Percentiles rank a stretch among this genome's conserved stretches.
Conservation (phyloP, 2,113 vertebrate species). For the Sinocyclocheilus grahami region DNA sequence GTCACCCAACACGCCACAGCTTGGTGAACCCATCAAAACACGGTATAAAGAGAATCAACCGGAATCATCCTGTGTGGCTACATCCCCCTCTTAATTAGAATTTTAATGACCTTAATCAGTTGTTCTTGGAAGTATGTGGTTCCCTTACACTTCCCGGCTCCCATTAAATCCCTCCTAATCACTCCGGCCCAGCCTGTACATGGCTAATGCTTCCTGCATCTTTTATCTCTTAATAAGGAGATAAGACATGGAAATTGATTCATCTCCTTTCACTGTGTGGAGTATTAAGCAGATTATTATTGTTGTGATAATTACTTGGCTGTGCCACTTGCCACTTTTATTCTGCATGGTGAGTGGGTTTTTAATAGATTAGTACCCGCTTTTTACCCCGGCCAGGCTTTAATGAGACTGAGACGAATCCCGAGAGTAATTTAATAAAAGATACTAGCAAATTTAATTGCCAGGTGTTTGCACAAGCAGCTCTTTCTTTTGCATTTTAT, state of each 20-base stretch:
- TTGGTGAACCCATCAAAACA: conserved; percentile 64
- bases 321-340: conserved; percentile 44
- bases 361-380: conserved; percentile 63
- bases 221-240: conserved; percentile 61
- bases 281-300: conserved; percentile 69
- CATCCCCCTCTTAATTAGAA: conserved; percentile 76
- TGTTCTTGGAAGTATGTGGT: conserved; percentile 56
- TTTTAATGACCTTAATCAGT: conserved; percentile 77
- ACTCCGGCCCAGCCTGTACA: conserved; percentile 13
- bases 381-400: conserved; percentile 62
- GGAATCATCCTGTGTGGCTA: conserved; percentile 68
- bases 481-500: conserved; percentile 57
- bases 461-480: conserved; percentile 47
- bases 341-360: conserved; percentile 46
- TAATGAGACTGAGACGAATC: conserved; percentile 63
- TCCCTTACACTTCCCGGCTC: conserved; percentile 22
- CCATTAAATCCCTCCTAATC: conserved; percentile 58
- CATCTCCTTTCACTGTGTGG: conserved; percentile 53
- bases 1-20: not conserved
- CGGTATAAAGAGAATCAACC: conserved; percentile 69
- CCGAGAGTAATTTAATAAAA: conserved; percentile 63
- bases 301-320: conserved; percentile 66
- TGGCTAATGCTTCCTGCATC: conserved; percentile 52
- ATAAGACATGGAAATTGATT: conserved; percentile 63
- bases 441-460: conserved; percentile 45